These are phyloP conservation scores for Oplegnathus fasciatus DNA, from an alignment of 2,113 vertebrate genomes.

Conservation along the genomic window DNA sequence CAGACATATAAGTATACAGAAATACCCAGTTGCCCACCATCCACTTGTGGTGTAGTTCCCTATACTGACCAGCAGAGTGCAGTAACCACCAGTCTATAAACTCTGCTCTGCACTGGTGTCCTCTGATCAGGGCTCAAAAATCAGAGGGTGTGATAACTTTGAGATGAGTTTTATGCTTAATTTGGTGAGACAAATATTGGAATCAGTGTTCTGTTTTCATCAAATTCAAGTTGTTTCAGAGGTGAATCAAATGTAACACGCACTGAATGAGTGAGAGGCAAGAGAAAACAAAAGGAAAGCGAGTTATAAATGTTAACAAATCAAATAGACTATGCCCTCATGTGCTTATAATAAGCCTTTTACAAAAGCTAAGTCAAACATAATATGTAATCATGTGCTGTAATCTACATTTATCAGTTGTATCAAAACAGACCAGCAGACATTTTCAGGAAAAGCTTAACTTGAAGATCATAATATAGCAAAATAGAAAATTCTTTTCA, in stretches of 20 bases:
- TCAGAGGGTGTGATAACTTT: neutral
- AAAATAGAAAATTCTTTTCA: neutral
- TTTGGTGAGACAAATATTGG: neutral
- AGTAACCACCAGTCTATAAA: conserved; percentile 46
- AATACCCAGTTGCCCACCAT: neutral
- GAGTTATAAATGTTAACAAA: neutral
- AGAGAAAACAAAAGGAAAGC: neutral
- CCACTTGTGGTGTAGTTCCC: neutral
- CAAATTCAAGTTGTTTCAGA: neutral
- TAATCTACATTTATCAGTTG: neutral
- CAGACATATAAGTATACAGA: neutral
- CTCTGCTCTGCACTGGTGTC: neutral
- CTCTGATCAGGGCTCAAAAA: neutral
- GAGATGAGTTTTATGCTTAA: neutral
- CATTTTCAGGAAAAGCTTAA: conserved; percentile 1
- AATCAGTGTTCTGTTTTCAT: neutral
- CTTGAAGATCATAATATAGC: neutral
- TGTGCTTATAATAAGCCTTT: neutral
- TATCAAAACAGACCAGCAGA: neutral
- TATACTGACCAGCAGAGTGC: conserved; percentile 68
- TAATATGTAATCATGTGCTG: neutral
- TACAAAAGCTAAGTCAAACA: neutral
- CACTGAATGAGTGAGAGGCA: too few species aligned
- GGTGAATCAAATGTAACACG: too few species aligned
- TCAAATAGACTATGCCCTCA: neutral